phyloP scores from a whole-genome alignment of 53 echinoderm and acorn worm species.

The Mesocentrotus franciscanus region DNA sequence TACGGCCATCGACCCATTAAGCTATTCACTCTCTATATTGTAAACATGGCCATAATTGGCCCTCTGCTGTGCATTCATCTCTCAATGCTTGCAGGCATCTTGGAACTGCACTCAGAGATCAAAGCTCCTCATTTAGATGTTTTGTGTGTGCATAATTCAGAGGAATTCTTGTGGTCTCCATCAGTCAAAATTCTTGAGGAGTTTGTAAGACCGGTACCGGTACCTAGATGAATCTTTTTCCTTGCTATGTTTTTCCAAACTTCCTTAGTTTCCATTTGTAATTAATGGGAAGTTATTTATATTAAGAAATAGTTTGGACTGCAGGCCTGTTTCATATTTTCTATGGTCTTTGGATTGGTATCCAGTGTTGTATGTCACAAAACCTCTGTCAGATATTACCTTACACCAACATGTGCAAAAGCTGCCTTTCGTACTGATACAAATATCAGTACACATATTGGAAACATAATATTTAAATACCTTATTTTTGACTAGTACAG shows the following conservation, averaged over 20 bases:
- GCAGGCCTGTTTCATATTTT: background rate
- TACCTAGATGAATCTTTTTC: background rate
- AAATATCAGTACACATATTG: background rate
- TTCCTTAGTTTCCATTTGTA: background rate
- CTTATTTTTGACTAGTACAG: background rate
- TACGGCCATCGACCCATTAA: background rate
- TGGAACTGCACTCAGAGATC: background rate
- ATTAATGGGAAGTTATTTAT: background rate
- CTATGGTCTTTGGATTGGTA: background rate
- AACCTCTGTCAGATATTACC: background rate
- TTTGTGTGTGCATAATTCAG: conserved; percentile 3
- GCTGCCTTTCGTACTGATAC: background rate
- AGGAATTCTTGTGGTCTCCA: conserved; percentile 32
- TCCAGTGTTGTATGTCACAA: background rate
- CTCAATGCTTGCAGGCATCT: conserved; percentile 21
- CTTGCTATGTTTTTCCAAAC: background rate
- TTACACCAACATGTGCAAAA: background rate
- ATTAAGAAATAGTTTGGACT: background rate
- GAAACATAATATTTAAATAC: background rate
- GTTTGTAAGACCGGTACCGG: background rate
- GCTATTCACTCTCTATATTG: background rate
- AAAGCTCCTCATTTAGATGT: background rate
- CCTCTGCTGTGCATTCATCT: conserved; percentile 25
- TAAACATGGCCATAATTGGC: conserved; percentile 60
- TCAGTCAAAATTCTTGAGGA: conserved; percentile 7